Evolutionary conservation across 2,888 invertebrate genomes (phyloP), one percentile per base, ranked within the genome.

Genomic region (Heliconius ethilla): DNA sequence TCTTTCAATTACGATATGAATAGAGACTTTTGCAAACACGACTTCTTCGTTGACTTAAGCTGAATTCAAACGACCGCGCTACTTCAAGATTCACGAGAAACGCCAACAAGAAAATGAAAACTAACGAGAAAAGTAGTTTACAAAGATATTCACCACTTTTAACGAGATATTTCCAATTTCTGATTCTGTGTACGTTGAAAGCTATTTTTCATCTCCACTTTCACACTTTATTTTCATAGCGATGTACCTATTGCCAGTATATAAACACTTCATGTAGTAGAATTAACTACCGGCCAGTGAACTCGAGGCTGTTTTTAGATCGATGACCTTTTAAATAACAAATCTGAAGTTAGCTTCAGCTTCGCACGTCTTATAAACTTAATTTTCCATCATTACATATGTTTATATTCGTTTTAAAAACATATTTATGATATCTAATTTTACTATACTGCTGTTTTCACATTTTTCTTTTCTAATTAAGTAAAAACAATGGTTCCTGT

Each of bases 281-380:
- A 83, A 81, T 82, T 82, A 81, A 82, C 82, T 88, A 86, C 86
- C 90, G 92, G 91, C 81, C 93, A 87, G 88, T 90, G 92, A 93
- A 93, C 93, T 90, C 92, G 90, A 88, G 84, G 88, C 88, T 89
- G 88, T 91, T 91, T 91, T 91, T 90, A 90, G 93, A 93, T 85
- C 92, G 74, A 67, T 74, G 79, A 80, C 75, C 80, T 80, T 81
- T 79, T 75, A 78, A 77, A 79, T 76, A 75, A 79, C 76, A 80
- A 77, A 79, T 79, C 79, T 79, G 59, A 75, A 65, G 29, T 51
- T 45, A 62, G 65, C 67, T 40, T 51, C 25, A 51, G 65, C 51
- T 66, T 65, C 27, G 77, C 73, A 55, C 29, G 15, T 40, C 63
- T 27, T 63, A 29, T 65, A 62, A 25, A 73, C 40, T 27, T 29